Percentiles rank a stretch among this genome's conserved stretches.
phyloP scores from a whole-genome alignment of 1,140 invertebrate genomes.

The Mya arenaria region DNA sequence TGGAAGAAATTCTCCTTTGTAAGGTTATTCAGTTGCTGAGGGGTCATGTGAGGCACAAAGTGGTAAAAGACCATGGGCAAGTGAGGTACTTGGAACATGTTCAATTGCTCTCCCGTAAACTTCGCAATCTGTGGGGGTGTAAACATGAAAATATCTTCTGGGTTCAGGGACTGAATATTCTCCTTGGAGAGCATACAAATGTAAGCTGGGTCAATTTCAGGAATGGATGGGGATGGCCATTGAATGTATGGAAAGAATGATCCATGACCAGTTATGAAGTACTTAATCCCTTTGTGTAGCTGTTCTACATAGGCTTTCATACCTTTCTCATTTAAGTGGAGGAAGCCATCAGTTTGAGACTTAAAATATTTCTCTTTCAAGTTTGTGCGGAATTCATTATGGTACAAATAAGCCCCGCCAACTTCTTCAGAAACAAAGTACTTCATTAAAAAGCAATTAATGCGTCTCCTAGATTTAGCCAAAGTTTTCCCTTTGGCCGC shows the following conservation, averaged over 20 bases:
- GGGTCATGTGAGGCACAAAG: not conserved
- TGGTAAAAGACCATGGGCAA: not conserved
- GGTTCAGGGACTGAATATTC: not conserved
- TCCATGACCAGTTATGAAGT: conserved; percentile 35
- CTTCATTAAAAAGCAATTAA: conserved; percentile 37
- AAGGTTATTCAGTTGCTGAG: not conserved
- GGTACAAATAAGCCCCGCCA: conserved; percentile 34
- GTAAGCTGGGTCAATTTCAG: not conserved
- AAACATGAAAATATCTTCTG: not conserved
- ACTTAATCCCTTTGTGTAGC: conserved; percentile 13
- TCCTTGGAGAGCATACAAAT: conserved; percentile 41
- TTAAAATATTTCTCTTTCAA: not conserved
- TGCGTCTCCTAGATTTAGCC: conserved; percentile 15
- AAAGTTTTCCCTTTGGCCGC: not conserved
- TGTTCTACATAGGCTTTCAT: conserved; percentile 19
- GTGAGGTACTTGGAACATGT: conserved; percentile 1
- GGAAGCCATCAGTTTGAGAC: not conserved
- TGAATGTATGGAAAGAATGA: conserved; percentile 34
- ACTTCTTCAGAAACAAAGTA: conserved; percentile 32
- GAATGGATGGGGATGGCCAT: not conserved
- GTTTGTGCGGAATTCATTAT: conserved; percentile 1
- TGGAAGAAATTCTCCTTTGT: not conserved
- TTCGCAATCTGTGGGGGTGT: conserved; percentile 1
- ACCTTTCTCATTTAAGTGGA: conserved; percentile 29
- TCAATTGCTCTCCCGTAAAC: conserved; percentile 17